phyloP scores from a whole-genome alignment of 92 coral and sea anemone genomes.

The Phenganax subtilis region DNA sequence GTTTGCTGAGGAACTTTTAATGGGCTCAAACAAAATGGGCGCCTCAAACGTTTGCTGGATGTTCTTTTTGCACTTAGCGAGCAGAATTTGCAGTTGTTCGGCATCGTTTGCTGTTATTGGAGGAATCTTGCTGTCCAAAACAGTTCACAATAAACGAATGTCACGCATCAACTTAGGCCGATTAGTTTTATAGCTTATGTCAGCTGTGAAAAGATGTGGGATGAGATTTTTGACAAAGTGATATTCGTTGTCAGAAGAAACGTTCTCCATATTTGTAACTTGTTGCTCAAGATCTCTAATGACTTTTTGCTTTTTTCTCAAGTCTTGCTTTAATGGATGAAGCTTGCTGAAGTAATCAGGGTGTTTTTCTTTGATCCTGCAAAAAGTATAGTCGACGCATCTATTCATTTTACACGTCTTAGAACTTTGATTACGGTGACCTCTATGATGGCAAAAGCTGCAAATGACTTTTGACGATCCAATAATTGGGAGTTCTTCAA shows the following conservation, averaged over 20 bases:
- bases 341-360: constrained; percentile 51
- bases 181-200: constrained; percentile 38
- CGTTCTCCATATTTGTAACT: constrained; percentile 43
- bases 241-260: constrained; percentile 35
- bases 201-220: constrained; percentile 34
- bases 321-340: constrained; percentile 22
- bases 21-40: no score
- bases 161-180: constrained; percentile 45
- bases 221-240: constrained; percentile 48
- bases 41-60: not conserved
- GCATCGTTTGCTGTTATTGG: constrained; percentile 39
- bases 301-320: constrained; percentile 31
- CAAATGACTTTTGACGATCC: constrained; percentile 30
- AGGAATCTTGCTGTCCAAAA: constrained; percentile 42
- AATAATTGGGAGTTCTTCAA: constrained; percentile 32
- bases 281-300: constrained; percentile 38
- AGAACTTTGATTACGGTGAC: constrained; percentile 44
- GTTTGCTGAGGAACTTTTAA: no score
- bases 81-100: constrained; percentile 34
- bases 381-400: constrained; percentile 40
- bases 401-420: constrained; percentile 40
- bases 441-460: constrained; percentile 49
- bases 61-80: not conserved
- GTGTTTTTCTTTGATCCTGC: constrained; percentile 50
- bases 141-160: constrained; percentile 35